phyloP scores from a whole-genome alignment of 2,113 vertebrate species.

The Mesoclemmys tuberculata region DNA sequence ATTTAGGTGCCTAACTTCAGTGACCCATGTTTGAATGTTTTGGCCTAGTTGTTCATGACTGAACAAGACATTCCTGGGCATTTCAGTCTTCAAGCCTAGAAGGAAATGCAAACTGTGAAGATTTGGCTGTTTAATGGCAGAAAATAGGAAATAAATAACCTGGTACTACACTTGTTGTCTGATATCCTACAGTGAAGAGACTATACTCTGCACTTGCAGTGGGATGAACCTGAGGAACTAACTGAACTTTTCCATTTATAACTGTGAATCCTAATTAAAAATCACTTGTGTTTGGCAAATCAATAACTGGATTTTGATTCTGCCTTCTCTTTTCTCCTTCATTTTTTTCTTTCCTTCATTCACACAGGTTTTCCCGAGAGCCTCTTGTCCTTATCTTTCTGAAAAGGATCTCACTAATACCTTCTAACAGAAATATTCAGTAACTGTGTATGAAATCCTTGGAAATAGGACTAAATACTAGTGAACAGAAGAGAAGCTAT shows the following conservation, averaged over 20 bases:
- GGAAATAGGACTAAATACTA: neutral
- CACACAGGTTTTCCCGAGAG: accelerated
- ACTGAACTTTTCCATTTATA: neutral
- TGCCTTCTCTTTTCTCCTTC: neutral
- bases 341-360: neutral
- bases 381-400: neutral
- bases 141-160: neutral
- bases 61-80: neutral
- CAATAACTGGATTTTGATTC: neutral
- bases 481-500: neutral
- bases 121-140: neutral
- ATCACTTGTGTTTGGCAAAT: neutral
- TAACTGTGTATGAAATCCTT: neutral
- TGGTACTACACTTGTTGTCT: neutral
- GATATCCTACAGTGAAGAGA: neutral
- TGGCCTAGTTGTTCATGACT: neutral
- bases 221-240: neutral
- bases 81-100: neutral
- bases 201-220: neutral
- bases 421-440: neutral
- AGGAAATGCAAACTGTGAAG: neutral
- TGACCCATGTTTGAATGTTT: neutral
- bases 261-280: neutral
- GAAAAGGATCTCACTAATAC: neutral
- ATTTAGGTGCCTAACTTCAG: neutral